Evolutionary conservation across 2,888 invertebrate genomes (phyloP).

Genomic region (Sceliomorpha sp.): DNA sequence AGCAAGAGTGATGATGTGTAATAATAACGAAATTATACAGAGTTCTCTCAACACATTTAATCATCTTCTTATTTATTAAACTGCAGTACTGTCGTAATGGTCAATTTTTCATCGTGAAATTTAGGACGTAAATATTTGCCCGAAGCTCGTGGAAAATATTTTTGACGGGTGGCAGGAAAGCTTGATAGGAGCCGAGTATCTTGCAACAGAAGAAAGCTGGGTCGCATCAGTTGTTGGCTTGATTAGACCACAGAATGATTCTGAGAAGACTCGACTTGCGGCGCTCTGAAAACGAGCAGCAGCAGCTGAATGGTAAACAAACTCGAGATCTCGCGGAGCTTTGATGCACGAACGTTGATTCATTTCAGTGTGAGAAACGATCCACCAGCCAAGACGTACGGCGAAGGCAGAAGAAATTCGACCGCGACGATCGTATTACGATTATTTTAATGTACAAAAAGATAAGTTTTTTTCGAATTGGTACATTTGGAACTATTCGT

Average conservation of each 20-base stretch:
- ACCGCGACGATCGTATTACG: too few relatives aligned
- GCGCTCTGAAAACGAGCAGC: conserved; percentile 56
- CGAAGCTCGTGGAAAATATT: conserved; percentile 6
- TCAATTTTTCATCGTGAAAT: too few relatives aligned
- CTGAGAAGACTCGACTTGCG: conserved; percentile 64
- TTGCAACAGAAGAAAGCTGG: conserved; percentile 57
- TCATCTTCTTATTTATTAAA: too few relatives aligned
- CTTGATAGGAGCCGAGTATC: conserved; percentile 1
- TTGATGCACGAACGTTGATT: conserved; percentile 77
- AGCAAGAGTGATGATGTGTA: too few relatives aligned
- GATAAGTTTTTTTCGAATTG: too few relatives aligned
- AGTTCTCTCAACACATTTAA: too few relatives aligned
- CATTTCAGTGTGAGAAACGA: conserved; percentile 71
- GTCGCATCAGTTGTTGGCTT: conserved; percentile 65
- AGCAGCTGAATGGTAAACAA: conserved; percentile 73
- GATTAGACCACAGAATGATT: conserved; percentile 66
- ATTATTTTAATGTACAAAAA: too few relatives aligned
- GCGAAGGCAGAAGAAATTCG: too few relatives aligned
- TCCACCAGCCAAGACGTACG: conserved; percentile 56
- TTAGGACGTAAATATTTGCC: background rate
- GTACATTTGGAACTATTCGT: too few relatives aligned
- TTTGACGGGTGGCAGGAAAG: conserved; percentile 4
- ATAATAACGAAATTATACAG: too few relatives aligned
- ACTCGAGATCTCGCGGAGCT: conserved; percentile 70
- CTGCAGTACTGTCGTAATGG: too few relatives aligned